These are phyloP conservation scores for Polypedilum pembai DNA, from an alignment of 1,140 invertebrate species.

Conservation along the genomic window DNA sequence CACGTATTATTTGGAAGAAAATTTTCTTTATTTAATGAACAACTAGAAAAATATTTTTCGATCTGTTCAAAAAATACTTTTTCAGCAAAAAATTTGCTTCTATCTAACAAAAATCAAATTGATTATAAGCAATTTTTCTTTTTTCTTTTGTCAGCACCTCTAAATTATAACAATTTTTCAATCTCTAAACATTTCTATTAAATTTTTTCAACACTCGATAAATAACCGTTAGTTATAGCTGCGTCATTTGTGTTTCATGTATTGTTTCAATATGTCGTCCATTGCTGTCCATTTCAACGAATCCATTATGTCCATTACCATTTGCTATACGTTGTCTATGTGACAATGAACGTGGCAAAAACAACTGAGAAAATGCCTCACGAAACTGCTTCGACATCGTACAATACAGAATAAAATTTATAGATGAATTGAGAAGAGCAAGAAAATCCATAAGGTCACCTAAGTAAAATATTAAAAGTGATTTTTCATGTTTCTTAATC, in stretches of 20 bases:
- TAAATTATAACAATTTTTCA: too few species aligned
- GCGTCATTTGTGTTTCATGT: neutral
- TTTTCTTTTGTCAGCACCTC: too few species aligned
- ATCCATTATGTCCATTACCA: conserved; percentile 3
- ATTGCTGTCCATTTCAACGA: neutral
- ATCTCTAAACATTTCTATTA: neutral
- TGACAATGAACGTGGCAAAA: conserved; percentile 50
- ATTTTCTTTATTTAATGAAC: too few species aligned
- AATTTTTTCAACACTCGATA: neutral
- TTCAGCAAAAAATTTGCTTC: too few species aligned
- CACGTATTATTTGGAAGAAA: too few species aligned
- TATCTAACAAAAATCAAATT: too few species aligned
- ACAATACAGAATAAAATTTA: conserved; percentile 98
- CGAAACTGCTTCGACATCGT: conserved; percentile 96
- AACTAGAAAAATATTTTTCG: too few species aligned
- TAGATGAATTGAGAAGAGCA: conserved; percentile 89
- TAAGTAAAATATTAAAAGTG: neutral
- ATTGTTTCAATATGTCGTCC: conserved; percentile 19
- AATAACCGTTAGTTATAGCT: conserved; percentile 18
- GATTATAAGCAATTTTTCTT: too few species aligned
- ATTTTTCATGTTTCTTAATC: neutral
- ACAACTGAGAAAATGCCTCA: conserved; percentile 69
- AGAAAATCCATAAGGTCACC: conserved; percentile 85
- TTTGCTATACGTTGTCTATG: neutral
- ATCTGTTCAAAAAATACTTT: too few species aligned